Base-by-base conservation (phyloP, 2,888 invertebrate genomes). In the Mellilla xanthometata region DNA sequence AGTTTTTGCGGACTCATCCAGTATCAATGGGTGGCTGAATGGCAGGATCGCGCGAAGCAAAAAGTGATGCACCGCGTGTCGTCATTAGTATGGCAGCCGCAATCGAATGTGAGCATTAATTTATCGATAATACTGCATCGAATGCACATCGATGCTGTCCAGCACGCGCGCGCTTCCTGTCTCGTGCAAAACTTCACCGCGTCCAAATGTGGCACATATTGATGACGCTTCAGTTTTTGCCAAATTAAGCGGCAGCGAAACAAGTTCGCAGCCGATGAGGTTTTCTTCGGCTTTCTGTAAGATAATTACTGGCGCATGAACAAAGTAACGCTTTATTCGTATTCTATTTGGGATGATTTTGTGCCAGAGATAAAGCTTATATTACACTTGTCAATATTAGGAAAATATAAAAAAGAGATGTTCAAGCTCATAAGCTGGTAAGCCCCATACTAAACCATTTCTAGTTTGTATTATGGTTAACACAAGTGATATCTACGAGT, bases 21-120 rank as follows among this genome's bases (percentile, higher is more conserved):
- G 85, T 79, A 83, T 87, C 86, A 86, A 87, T 87, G 88, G 84
- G 77, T 68, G 76, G 72, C 70, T 85, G 84, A 85, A 87, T 87
- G 87, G 73, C 68, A 61, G 54, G 62, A 54, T 33, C 43, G 47
- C 32, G 60, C 72, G n/a, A 42, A 41, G 34, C 44, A 86, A 88
- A 86, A 88, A 86, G 76, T 62, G 68, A 65, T 61, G 60, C 76
- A 76, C 82, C 78, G 81, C 85, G 86, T 88, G 87, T 82, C 81
- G 73, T 66, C 81, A 86, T 88, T 86, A 88, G 86, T 89, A 88
- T 88, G 86, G 77, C 65, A 70, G 73, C 72, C 72, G 76, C 69
- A 67, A 73, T 62, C 79, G 73, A 76, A 78, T 81, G 82, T 80
- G 76, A 83, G 81, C 84, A 83, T 86, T 83, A 82, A 88, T 88